Base-by-base conservation (phyloP, 2,888 invertebrate genomes). In the Athalia cordata region DNA sequence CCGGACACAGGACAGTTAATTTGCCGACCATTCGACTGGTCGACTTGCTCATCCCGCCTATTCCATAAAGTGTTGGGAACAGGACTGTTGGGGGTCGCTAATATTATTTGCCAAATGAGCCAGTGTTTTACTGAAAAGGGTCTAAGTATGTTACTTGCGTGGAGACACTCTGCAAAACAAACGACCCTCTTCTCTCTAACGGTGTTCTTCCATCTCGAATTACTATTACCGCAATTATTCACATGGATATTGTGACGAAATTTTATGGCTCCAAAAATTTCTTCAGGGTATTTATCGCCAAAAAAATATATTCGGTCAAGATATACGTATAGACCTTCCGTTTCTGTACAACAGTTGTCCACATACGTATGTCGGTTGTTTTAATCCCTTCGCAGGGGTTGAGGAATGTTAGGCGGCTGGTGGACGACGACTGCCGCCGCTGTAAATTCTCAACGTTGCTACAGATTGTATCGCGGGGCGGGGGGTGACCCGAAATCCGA, bases 51-150 rank as follows among this genome's bases (percentile, higher is more conserved):
- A 47, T 29, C 15, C 72, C 59, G 49, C 50, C 62, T 75, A 47
- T 61, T 62, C 64, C 75, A 61, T 75, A 64, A 75, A 75, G 75
- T 75, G 75, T 75, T 50, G 61, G 62, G 72, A 72, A 72, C 72
- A 59, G 72, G 72, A 72, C 72, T 72, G 72, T 72, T 59, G 72
- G 72, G 72, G 75, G 75, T 75, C 75, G 62, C 49, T 64, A 75
- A 75, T 75, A 75, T 75, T 52, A 75, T 75, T 75, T 62, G 61
- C 64, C 75, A 61, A 75, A 75, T 75, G 75, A 64, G 62, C 50
- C 75, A 45, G 75, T 75, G 64, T 75, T 64, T 72, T 75, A 61
- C 75, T 43, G 75, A 50, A 64, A 75, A 75, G 50, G 61, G 64
- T 75, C 75, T 50, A 52, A 75, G 62, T 50, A 62, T 75, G 52